Evolutionary conservation across 1,140 invertebrate genomes (phyloP), one percentile per base, ranked within the genome.

Genomic region (Magallana gigas): DNA sequence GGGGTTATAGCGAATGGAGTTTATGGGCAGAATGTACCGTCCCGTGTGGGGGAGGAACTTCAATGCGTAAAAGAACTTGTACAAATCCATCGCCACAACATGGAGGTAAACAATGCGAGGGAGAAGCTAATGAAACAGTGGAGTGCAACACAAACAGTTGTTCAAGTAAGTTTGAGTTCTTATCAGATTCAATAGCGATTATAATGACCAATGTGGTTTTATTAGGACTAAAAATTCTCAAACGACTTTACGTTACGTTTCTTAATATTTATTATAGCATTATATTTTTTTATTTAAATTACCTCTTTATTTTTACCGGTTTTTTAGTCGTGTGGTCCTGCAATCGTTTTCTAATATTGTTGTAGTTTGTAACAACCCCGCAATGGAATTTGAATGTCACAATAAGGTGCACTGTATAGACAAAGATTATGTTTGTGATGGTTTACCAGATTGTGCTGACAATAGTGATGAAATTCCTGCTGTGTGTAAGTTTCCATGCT

Each of bases 11-110:
- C 7, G 68, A 80, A 1, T 97, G 85, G 96, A 96, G 1, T 96
- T 96, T 23, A 96, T 99, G 98, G 98, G 96, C 97, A 7, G 95
- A 97, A 2, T 99, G 98, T 95, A 97, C 97, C 90, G 97, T 97
- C 0, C 97, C 97, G 0, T 99, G 98, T 93, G 98, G 98, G 0
- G 97, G 98, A 93, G 98, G 98, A 0, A 95, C 97, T 59, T 95
- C 97, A 8, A 96, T 96, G 80, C 96, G 98, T 9, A 95, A 57
- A 0, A 83, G 93, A 86, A 84, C 80, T 16, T 92, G 91, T 85
- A 68, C 71, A 14, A 85, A 71, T 57, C 91, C 91, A 8, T 16
- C 57, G 11, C 86, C 89, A n/a, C 80, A 59, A 57, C 87, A 90
- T 82, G 91, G 91, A 11, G 93, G 93, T 6, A 82, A 84, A 7